phyloP scores from a whole-genome alignment of 2,113 vertebrate genomes.

The Capra hircus region DNA sequence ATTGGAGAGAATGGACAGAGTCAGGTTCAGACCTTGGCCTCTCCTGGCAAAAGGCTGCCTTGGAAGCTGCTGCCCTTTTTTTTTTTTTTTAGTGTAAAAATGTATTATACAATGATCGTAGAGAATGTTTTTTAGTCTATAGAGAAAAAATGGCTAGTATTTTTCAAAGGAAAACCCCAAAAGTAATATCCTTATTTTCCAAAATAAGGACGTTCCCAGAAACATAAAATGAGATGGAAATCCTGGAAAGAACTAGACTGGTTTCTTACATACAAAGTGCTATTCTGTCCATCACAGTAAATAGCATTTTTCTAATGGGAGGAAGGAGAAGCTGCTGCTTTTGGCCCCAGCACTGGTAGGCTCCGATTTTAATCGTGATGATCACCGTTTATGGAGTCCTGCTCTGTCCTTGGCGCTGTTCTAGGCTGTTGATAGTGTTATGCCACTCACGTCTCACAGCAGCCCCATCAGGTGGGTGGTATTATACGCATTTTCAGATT shows the following conservation, averaged over 20 bases:
- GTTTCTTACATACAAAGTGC: neutral
- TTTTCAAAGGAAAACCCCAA: slow-evolving; percentile 31
- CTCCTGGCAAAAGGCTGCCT: neutral
- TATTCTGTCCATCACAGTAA: neutral
- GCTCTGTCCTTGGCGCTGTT: neutral
- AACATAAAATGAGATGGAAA: neutral
- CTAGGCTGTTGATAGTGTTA: neutral
- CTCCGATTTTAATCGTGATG: neutral
- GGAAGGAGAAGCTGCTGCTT: neutral
- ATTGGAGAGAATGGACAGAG: neutral
- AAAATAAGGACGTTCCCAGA: neutral
- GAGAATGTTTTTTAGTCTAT: slow-evolving; percentile 51
- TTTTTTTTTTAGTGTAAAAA: slow-evolving; percentile 57
- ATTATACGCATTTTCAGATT: neutral
- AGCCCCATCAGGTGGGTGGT: neutral
- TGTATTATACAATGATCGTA: slow-evolving; percentile 65
- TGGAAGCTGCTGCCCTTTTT: neutral
- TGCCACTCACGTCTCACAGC: neutral
- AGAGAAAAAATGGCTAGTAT: slow-evolving; percentile 61
- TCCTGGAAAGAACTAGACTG: neutral
- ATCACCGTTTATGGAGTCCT: neutral
- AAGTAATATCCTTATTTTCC: neutral
- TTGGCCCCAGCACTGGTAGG: neutral
- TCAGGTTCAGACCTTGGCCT: neutral
- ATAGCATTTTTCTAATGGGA: neutral